Percentiles rank a stretch among this genome's conserved stretches.
Evolutionary conservation across 2,888 invertebrate genomes (phyloP).

Genomic region (Bombylius major): DNA sequence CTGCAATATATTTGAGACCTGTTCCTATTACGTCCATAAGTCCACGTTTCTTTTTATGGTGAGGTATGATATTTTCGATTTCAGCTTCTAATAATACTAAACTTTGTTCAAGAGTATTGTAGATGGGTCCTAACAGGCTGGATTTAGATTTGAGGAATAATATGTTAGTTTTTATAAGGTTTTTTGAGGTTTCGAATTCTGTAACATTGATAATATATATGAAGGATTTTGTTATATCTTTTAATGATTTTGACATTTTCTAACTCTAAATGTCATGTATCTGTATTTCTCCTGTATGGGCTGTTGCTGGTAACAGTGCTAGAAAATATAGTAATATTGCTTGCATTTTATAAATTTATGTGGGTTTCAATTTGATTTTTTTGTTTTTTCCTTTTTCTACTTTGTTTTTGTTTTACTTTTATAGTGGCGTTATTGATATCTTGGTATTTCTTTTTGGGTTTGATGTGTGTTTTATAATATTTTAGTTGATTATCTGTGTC

Average conservation of each 20-base stretch:
- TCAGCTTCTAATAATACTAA: not conserved
- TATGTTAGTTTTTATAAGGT: not conserved
- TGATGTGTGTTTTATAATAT: not conserved
- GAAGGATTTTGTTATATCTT: not conserved
- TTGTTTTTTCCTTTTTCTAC: not conserved
- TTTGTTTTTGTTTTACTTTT: not conserved
- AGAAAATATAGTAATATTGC: not conserved
- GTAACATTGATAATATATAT: not conserved
- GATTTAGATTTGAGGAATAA: not conserved
- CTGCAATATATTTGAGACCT: slow-evolving; percentile 5
- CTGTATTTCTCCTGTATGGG: not conserved
- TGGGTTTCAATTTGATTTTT: too few relatives aligned
- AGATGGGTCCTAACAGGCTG: not conserved
- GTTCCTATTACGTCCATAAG: slow-evolving; percentile 3
- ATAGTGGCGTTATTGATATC: not conserved
- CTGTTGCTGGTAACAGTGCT: not conserved
- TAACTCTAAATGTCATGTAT: not conserved
- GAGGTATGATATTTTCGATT: not conserved
- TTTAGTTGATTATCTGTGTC: not conserved
- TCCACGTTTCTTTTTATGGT: slow-evolving; percentile 1
- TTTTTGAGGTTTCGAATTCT: not conserved
- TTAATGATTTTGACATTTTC: not conserved
- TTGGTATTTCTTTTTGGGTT: not conserved
- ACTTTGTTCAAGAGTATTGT: not conserved
- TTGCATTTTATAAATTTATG: too few relatives aligned